Evolutionary conservation across 2,113 vertebrate species (phyloP), one percentile per base, ranked within the genome.

Genomic region (Xiphias gladius): DNA sequence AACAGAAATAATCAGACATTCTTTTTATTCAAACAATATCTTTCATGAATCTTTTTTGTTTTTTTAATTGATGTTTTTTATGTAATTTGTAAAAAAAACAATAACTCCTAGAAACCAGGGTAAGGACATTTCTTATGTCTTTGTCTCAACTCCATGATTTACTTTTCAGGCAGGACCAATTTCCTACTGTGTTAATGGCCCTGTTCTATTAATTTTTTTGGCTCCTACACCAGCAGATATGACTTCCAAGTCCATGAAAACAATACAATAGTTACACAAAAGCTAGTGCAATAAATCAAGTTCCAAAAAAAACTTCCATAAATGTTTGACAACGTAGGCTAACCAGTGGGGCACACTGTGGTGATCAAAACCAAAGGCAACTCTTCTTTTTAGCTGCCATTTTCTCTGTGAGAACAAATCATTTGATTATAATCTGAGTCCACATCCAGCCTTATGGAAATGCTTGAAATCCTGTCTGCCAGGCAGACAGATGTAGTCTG

Each of bases 401-500:
- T 82, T 79, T 67, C 30, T 76, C 30, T 64, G 30, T 11, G 30
- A 43, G 28, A 70, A 68, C 69, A 72, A 58, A 78, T 19, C 19
- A 72, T 84, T 76, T 20, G 35, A 39, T 64, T 63, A 76, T 61
- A 46, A 48, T 69, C 71, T 22, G 39, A 68, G 24, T 46, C 28
- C 19, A 35, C 14, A 54, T 57, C 24, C 35, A 58, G 62, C 41
- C 28, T 16, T 20, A 7, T 17, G 72, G n/a, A n/a, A n/a, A n/a
- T n/a, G n/a, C n/a, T n/a, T n/a, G n/a, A n/a, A n/a, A n/a, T n/a
- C n/a, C n/a, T n/a, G n/a, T n/a, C n/a, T n/a, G n/a, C n/a, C n/a
- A n/a, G 66, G 35, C 32, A 35, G 54, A 70, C 66, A 66, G n/a
- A 52, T 74, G 73, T 37, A 52, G 59, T 43, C 73, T 73, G 80